Evolutionary conservation across 2,888 invertebrate species (phyloP), one percentile per base, ranked within the genome.

Genomic region (Limenitis camilla): DNA sequence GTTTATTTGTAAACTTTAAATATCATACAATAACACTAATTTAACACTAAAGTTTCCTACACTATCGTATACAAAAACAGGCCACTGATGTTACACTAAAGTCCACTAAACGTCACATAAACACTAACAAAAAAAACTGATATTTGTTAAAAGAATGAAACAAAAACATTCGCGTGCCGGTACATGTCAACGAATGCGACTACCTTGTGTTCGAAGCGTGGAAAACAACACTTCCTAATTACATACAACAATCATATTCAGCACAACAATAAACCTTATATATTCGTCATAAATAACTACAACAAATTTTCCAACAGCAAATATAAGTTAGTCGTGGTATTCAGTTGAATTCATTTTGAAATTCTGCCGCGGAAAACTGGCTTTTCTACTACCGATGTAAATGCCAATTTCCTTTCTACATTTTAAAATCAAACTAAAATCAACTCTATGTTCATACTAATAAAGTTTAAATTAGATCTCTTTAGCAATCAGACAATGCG

Each of bases 151-250:
- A 72, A 74, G 74, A 74, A 73, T 71, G 68, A 74, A 83, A 83
- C 78, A 85, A 85, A 82, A 83, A 78, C 81, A 75, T 81, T 80
- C 85, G 79, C 84, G 85, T 81, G 79, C 81, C 84, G 77, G 78
- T 72, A 82, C 83, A 78, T 78, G 76, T 78, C 77, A 74, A 67
- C 82, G 79, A 84, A 83, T 84, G 85, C 81, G 77, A 71, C 65
- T 75, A 67, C 69, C 71, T 71, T 67, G 51, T 70, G 72, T 70
- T 74, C 61, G 67, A 61, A 71, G 72, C 76, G 71, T 72, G 74
- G 71, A 73, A 74, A 72, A 68, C 69, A 57, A 63, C 73, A 67
- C 72, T 65, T 66, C 30, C 55, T 43, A 45, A 55, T 46, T 36
- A 19, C 48, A 49, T 47, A 35, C 47, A 41, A 47, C 55, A 57